Evolutionary conservation across 2,797 vertebrate genomes (phyloP).

Genomic region (Ibycter americanus): DNA sequence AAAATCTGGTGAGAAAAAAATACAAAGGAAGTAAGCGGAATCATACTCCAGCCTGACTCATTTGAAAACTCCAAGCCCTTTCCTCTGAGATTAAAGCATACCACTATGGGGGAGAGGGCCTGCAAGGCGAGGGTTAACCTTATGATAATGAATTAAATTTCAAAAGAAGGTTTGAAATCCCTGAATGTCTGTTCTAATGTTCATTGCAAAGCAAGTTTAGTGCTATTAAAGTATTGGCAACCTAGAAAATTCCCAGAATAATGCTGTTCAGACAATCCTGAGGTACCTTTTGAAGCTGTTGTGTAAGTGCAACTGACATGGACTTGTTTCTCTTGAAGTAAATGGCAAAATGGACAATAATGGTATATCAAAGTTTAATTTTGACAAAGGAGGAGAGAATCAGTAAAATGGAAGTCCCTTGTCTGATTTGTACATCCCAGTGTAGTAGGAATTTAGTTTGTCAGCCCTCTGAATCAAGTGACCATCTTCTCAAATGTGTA

Average conservation of each 20-base stretch:
- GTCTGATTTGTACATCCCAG: not conserved
- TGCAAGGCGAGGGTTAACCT: not conserved
- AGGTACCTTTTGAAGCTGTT: not conserved
- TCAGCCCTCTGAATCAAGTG: not conserved
- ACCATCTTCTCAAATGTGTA: not conserved
- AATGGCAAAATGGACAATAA: not conserved
- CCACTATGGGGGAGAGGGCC: not conserved
- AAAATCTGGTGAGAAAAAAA: not conserved
- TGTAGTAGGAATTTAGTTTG: not conserved
- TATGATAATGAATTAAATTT: not conserved
- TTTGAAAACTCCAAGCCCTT: not conserved
- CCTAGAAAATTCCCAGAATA: not conserved
- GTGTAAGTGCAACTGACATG: not conserved
- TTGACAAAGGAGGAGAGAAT: not conserved
- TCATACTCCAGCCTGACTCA: not conserved
- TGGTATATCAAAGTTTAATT: not conserved
- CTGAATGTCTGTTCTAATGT: not conserved
- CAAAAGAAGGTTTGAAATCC: conserved; percentile 4
- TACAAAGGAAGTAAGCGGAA: not conserved
- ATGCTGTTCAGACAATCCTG: not conserved
- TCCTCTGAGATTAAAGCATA: not conserved
- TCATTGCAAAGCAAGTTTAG: not conserved
- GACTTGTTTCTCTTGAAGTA: not conserved
- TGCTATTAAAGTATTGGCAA: not conserved
- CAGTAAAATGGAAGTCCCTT: not conserved